Percentiles rank a stretch among this genome's conserved stretches.
Conservation (phyloP, 1,140 invertebrate genomes). For the Psix sp. region DNA sequence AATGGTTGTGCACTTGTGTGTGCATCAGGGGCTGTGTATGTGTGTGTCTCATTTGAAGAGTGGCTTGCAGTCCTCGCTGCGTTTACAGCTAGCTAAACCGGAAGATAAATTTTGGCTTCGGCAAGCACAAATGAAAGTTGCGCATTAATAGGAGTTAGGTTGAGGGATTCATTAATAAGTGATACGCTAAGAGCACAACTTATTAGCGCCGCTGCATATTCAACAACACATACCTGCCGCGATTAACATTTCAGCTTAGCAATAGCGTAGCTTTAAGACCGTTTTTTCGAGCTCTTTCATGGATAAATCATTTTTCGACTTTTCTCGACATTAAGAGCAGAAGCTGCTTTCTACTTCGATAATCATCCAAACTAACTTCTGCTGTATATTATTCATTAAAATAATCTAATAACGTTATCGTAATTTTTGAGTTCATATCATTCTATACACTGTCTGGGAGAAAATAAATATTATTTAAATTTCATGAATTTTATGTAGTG, state of each 20-base stretch:
- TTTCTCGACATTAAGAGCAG: no score
- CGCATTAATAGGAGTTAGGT: conserved; percentile 28
- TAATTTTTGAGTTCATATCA: no score
- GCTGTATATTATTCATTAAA: no score
- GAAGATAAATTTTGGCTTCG: conserved; percentile 53
- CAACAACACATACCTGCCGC: conserved; percentile 14
- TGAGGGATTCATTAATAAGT: conserved; percentile 47
- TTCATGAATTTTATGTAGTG: no score
- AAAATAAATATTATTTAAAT: no score
- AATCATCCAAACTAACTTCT: no score
- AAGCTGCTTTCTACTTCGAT: no score
- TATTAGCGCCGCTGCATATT: conserved; percentile 46
- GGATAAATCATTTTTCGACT: no score
- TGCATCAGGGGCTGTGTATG: background rate
- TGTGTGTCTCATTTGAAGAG: conserved; percentile 14
- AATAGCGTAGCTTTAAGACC: no score
- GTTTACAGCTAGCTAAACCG: conserved; percentile 38
- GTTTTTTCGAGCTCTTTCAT: no score
- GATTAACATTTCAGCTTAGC: conserved; percentile 23
- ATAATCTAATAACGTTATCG: no score
- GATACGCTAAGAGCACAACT: conserved; percentile 51
- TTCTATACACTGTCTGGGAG: no score
- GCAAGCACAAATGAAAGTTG: conserved; percentile 54
- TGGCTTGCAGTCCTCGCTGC: conserved; percentile 31
- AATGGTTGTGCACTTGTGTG: conserved; percentile 2